Base-by-base conservation (phyloP, 2,113 vertebrate species). In the Esox niger region DNA sequence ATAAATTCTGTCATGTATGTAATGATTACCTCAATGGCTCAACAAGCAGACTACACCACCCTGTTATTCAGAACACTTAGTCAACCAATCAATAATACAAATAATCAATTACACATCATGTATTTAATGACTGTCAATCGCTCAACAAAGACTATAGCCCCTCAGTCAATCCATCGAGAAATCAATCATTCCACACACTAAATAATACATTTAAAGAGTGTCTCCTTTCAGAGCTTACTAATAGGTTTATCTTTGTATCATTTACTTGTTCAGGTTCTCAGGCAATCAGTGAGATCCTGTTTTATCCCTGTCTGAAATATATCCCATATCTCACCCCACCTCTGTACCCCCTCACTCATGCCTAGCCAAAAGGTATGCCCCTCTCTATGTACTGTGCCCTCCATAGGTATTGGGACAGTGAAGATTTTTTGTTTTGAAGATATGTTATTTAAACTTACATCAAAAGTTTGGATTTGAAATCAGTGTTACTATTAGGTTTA, bases 371-470 rank as follows among this genome's bases (percentile, higher is more conserved):
- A n/a, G n/a, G 64, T 54, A 43, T 62, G 64, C 43, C 65, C 61
- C 54, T 75, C 52, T 60, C 54, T 65, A 4, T 73, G 55, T 79
- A 47, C n/a, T 46, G 60, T 72, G 43, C 74, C 49, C 43, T 55
- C 58, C 58, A 27, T 46, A 56, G 47, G 70, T 57, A 23, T 27
- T 55, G 56, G n/a, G 31, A 21, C 3, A 21, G 63, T n/a, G n/a
- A n/a, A n/a, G n/a, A n/a, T n/a, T n/a, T n/a, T n/a, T n/a, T n/a
- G n/a, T n/a, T n/a, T n/a, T n/a, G n/a, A n/a, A n/a, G n/a, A n/a
- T n/a, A n/a, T n/a, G n/a, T n/a, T n/a, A n/a, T n/a, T n/a, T n/a
- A n/a, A n/a, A n/a, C n/a, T n/a, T n/a, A n/a, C n/a, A n/a, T n/a
- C n/a, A n/a, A n/a, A n/a, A n/a, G n/a, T n/a, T n/a, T n/a, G n/a